These are phyloP conservation scores for Carettochelys insculpta DNA, from an alignment of 2,113 vertebrate genomes.

Conservation along the genomic window DNA sequence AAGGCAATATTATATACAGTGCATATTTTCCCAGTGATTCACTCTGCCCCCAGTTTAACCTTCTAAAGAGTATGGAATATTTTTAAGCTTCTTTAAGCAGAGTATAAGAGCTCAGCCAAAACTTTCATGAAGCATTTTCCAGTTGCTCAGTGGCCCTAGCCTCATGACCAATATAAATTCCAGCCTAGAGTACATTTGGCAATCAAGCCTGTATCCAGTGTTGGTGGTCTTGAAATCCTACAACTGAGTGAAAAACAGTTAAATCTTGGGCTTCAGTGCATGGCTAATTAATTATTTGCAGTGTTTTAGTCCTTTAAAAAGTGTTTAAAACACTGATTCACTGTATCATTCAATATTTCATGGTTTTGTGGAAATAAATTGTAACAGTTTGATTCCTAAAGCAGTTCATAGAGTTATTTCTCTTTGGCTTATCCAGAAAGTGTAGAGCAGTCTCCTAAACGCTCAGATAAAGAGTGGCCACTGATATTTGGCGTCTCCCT, in stretches of 20 bases:
- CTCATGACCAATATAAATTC: conserved; percentile 50
- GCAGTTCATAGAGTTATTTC: conserved; percentile 46
- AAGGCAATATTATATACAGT: conserved; percentile 9
- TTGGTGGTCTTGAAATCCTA: conserved; percentile 69
- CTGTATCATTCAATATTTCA: conserved; percentile 68
- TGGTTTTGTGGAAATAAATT: conserved; percentile 67
- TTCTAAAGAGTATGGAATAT: conserved; percentile 9
- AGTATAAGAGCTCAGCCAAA: conserved; percentile 8
- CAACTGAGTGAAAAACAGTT: conserved; percentile 56
- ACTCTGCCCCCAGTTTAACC: conserved; percentile 49
- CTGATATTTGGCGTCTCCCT: not conserved
- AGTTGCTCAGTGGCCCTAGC: conserved; percentile 41
- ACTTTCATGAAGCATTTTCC: conserved; percentile 54
- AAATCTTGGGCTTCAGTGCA: conserved; percentile 58
- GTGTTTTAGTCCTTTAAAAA: conserved; percentile 68
- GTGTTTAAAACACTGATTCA: conserved; percentile 65
- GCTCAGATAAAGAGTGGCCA: conserved; percentile 3
- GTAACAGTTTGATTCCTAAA: conserved; percentile 54
- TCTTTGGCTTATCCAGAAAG: conserved; percentile 5
- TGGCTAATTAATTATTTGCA: conserved; percentile 73
- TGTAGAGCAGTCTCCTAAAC: conserved; percentile 37
- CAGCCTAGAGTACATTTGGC: conserved; percentile 48
- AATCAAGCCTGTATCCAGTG: conserved; percentile 61
- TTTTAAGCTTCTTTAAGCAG: conserved; percentile 13
- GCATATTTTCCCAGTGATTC: conserved; percentile 49